phyloP scores from a whole-genome alignment of 2,888 invertebrate species.

The Pyrrhosoma nymphula region DNA sequence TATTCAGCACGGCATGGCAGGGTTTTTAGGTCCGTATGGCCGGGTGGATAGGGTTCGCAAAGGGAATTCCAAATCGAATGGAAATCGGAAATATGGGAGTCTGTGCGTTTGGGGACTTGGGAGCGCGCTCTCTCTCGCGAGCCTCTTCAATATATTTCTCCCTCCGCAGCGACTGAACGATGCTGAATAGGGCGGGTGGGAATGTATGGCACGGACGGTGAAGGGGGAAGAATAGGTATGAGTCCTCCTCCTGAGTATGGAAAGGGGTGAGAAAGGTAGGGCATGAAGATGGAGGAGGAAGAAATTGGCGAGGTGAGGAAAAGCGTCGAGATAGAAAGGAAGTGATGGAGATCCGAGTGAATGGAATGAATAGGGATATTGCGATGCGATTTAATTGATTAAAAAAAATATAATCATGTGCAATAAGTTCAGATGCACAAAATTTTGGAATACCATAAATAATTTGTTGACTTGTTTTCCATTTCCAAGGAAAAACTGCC shows the following conservation, averaged over 20 bases:
- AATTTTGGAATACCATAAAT: too few relatives aligned
- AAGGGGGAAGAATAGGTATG: not conserved
- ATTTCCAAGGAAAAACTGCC: too few relatives aligned
- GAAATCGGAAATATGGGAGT: slow-evolving; percentile 50
- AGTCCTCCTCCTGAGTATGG: not conserved
- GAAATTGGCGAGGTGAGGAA: not conserved
- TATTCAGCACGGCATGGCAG: not conserved
- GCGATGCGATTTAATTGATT: not conserved
- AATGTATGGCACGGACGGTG: slow-evolving; percentile 10
- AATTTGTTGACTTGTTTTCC: too few relatives aligned
- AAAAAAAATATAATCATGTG: too few relatives aligned
- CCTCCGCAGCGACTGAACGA: not conserved
- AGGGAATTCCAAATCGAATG: slow-evolving; percentile 62
- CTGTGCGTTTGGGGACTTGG: slow-evolving; percentile 6
- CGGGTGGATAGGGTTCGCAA: slow-evolving; percentile 11
- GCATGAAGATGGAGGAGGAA: not conserved
- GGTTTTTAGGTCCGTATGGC: slow-evolving; percentile 21
- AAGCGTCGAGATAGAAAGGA: not conserved
- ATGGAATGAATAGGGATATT: not conserved
- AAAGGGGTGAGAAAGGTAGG: not conserved
- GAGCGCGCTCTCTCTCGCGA: not conserved
- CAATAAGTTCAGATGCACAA: too few relatives aligned
- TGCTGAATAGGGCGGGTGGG: slow-evolving; percentile 14
- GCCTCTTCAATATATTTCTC: not conserved
- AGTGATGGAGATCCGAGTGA: not conserved